Evolutionary conservation across 1,140 invertebrate species (phyloP), one percentile per base, ranked within the genome.

Genomic region (Panulirus ornatus): DNA sequence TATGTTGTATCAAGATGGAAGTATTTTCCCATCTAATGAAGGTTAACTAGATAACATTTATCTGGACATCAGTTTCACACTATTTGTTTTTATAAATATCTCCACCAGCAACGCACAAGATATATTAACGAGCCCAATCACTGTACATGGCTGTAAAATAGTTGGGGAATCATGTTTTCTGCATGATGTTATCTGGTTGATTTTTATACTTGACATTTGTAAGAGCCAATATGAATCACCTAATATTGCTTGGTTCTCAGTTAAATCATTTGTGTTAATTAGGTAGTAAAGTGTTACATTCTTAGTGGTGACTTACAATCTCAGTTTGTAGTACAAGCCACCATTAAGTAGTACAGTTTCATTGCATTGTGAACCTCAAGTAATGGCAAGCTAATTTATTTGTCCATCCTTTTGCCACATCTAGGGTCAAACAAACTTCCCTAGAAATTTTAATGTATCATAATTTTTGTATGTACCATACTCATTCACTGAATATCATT

Each of bases 401-500:
- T 40, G n/a, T 42, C 36, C 38, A 51, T 73, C 51, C 38, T 73
- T 73, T 47, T 73, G 40, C 42, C 44, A 40, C 66, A 34, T 83
- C 44, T 73, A 54, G 30, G 66, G 66, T 30, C 44, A 36, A 63
- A 84, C 16, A 40, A 42, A 84, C 30, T 84, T 44, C 36, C n/a
- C 16, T n/a, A 76, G 22, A 86, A 47, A 36, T 86, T 86, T 73
- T 86, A 86, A 22, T 76, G 73, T 86, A 76, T 86, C 42, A 86
- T 86, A 86, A 54, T 86, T 76, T 86, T 76, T 76, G 38, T 58
- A 76, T 38, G 73, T 76, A 76, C 47, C 73, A 86, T 38, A 63
- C 58, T 83, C 51, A 63, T 40, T 63, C 51, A 83, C 81, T 27
- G 36, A 63, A 63, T 83, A 47, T 40, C 44, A 78, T 42, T 66